phyloP scores from a whole-genome alignment of 1,140 invertebrate genomes.

The Eriocheir sinensis region DNA sequence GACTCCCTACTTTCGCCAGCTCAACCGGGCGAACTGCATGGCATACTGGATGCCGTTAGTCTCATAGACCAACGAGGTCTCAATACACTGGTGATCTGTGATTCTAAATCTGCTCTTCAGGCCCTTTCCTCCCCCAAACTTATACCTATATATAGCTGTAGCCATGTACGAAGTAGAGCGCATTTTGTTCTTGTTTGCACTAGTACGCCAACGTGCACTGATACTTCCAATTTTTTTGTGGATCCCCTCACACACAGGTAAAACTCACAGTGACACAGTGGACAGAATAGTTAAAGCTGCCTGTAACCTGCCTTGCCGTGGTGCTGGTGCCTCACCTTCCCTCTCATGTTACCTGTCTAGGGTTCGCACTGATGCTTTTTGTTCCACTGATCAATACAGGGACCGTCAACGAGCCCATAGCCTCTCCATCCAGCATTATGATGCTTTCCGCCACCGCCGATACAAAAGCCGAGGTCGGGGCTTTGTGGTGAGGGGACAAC shows the following conservation, averaged over 20 bases:
- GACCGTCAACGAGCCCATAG: background rate
- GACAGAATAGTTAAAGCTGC: background rate
- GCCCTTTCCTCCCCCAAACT: background rate
- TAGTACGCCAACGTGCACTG: too few species aligned
- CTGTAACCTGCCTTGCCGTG: background rate
- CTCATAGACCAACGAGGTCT: background rate
- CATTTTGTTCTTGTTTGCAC: too few species aligned
- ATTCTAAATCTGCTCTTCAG: background rate
- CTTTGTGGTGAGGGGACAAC: too few species aligned
- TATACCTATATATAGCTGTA: too few species aligned
- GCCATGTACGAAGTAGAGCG: too few species aligned
- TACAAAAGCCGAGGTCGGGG: background rate
- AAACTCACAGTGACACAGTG: background rate
- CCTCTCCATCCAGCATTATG: background rate
- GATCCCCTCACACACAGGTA: too few species aligned
- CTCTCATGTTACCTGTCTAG: background rate
- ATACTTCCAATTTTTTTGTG: too few species aligned
- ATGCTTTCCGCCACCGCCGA: background rate
- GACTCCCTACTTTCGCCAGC: too few species aligned
- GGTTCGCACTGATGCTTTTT: background rate
- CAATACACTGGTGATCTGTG: background rate
- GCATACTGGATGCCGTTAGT: too few species aligned
- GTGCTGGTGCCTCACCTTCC: background rate
- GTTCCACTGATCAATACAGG: background rate
- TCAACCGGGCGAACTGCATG: too few species aligned